phyloP scores from a whole-genome alignment of 2,888 invertebrate genomes.

The Aphidius colemani region DNA sequence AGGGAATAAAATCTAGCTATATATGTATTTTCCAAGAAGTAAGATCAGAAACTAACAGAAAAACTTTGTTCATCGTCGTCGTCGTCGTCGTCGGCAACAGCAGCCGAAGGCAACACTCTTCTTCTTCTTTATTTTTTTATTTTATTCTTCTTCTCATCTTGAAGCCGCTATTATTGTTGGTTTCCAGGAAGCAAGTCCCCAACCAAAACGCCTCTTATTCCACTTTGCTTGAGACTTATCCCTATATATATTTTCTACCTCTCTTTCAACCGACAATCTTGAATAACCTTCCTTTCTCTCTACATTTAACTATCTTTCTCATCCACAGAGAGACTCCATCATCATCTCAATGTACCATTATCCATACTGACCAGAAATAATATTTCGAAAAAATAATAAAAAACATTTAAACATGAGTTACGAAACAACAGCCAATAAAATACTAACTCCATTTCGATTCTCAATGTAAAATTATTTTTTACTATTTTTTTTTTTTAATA shows the following conservation, averaged over 20 bases:
- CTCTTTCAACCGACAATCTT: background rate
- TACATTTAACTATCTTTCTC: constrained; percentile 14
- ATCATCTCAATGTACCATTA: constrained; percentile 1
- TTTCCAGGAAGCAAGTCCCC: constrained; percentile 51
- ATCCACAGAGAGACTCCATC: constrained; percentile 18
- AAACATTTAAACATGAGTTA: too few relatives aligned
- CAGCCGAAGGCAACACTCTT: constrained; percentile 39
- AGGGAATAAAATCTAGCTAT: constrained; percentile 31
- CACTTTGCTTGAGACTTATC: constrained; percentile 30
- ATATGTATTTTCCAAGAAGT: constrained; percentile 48
- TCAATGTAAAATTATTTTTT: too few relatives aligned
- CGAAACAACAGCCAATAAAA: too few relatives aligned
- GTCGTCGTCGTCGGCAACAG: constrained; percentile 15
- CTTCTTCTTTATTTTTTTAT: too few relatives aligned
- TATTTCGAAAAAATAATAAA: too few relatives aligned
- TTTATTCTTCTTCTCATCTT: constrained; percentile 30
- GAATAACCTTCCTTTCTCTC: background rate
- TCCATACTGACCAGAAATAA: background rate
- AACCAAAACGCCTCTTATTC: constrained; percentile 45
- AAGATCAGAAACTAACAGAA: constrained; percentile 40
- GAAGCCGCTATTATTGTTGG: constrained; percentile 50
- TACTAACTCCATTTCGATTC: too few relatives aligned
- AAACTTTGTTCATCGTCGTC: too few relatives aligned
- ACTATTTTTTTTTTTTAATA: too few relatives aligned
- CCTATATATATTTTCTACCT: background rate